Base-by-base conservation (phyloP, 2,113 vertebrate genomes). In the Falco punctatus region DNA sequence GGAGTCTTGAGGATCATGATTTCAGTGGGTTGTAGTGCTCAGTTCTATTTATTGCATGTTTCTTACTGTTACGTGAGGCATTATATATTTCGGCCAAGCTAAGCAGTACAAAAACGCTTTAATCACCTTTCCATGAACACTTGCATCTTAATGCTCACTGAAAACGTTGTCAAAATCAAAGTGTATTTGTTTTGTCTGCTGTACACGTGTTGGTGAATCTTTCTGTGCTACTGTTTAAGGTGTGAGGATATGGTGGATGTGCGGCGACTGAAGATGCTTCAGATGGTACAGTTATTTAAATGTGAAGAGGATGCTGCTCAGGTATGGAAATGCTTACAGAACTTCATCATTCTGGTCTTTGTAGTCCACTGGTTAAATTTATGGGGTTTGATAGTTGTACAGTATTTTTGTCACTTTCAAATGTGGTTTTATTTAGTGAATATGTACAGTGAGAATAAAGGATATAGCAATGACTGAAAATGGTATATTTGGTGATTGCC, bases 201-300 rank as follows among this genome's bases (percentile, higher is more conserved):
- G 1, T 23, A 2, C 9, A 2, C 11, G 27, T 66, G 33, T 57
- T 88, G n/a, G 4, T 71, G 54, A 89, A 6, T 44, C 12, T 88
- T 24, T 33, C 44, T 90, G 69, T 96, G 44, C 23, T 81, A 1
- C 55, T 94, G 2, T 92, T 92, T 14, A 88, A 99, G 99, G 97
- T 99, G 99, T 97, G 99, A 99, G 97, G 99, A 99, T 94, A 99
- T 99, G 99, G 99, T 99, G 81, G 99, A 99, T 35, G 99, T 99
- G 54, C 97, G 99, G 82, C 98, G 99, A 80, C 98, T 99, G 95
- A 99, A 99, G 98, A 99, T 99, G 99, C 98, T 99, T 58, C 99
- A 99, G 97, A 99, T 99, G 99, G 99, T 99, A 24, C 99, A 99
- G 91, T 96, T 99, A 75, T 99, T 99, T 97, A 99, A 99, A 97